phyloP scores from a whole-genome alignment of 2,113 vertebrate species.

The Orthochromis indermauri region DNA sequence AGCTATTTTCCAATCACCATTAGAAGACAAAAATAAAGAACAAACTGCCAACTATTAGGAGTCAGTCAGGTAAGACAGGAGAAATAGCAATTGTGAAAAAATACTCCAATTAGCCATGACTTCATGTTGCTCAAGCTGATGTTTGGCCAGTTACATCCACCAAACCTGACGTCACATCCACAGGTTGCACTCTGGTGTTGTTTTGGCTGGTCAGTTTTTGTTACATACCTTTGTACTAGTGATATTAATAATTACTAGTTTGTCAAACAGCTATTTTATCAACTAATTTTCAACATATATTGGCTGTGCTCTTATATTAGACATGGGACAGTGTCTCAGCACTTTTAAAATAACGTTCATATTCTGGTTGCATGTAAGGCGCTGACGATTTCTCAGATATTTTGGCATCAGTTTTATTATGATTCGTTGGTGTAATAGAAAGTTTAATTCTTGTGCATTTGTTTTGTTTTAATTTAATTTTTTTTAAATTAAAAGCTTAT shows the following conservation, averaged over 20 bases:
- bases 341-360: accelerated
- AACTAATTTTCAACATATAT: neutral
- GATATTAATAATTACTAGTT: neutral
- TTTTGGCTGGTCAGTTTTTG: neutral
- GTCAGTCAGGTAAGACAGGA: neutral
- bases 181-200: neutral
- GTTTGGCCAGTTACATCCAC: neutral
- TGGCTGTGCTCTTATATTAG: neutral
- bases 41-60: neutral
- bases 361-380: neutral
- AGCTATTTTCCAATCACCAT: accelerated
- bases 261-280: neutral
- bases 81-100: neutral
- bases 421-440: accelerated
- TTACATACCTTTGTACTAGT: neutral
- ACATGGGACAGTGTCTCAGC: neutral
- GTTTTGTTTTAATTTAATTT: neutral
- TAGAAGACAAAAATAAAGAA: neutral
- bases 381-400: accelerated
- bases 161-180: neutral
- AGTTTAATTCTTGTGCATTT: neutral
- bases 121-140: neutral
- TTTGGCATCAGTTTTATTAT: neutral
- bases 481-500: accelerated
- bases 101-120: neutral